Conservation (phyloP, 1,140 invertebrate genomes). For the Babylonia areolata region DNA sequence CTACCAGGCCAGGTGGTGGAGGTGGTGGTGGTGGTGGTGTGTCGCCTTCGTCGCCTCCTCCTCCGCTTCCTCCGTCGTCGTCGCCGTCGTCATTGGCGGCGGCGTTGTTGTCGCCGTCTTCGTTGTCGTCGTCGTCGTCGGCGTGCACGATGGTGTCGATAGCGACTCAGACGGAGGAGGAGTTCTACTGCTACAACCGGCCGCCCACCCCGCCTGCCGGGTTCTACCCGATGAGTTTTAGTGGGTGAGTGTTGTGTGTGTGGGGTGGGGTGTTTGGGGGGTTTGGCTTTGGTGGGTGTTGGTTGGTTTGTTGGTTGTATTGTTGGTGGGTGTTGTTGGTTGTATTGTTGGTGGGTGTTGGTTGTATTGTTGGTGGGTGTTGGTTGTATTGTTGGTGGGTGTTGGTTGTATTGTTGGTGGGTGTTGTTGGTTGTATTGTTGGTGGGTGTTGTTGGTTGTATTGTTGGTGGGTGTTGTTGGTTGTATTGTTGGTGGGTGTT, state of each 20-base stretch:
- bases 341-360: too few relatives aligned
- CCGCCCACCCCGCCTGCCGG: conserved; percentile 70
- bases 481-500: too few relatives aligned
- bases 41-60: too few relatives aligned
- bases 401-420: too few relatives aligned
- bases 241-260: conserved; percentile 61
- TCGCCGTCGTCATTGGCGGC: not conserved
- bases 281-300: not conserved
- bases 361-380: too few relatives aligned
- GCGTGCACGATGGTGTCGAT: conserved; percentile 69
- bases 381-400: too few relatives aligned
- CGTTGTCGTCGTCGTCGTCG: not conserved
- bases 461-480: too few relatives aligned
- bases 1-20: not conserved
- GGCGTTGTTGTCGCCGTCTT: not conserved
- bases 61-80: not conserved
- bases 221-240: conserved; percentile 62
- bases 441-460: too few relatives aligned
- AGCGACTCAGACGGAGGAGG: conserved; percentile 74
- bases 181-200: conserved; percentile 69
- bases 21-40: too few relatives aligned
- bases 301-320: not conserved
- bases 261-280: not conserved
- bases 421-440: too few relatives aligned
- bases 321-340: not conserved